Conservation (phyloP, 2,888 invertebrate genomes). For the Mimas tiliae region DNA sequence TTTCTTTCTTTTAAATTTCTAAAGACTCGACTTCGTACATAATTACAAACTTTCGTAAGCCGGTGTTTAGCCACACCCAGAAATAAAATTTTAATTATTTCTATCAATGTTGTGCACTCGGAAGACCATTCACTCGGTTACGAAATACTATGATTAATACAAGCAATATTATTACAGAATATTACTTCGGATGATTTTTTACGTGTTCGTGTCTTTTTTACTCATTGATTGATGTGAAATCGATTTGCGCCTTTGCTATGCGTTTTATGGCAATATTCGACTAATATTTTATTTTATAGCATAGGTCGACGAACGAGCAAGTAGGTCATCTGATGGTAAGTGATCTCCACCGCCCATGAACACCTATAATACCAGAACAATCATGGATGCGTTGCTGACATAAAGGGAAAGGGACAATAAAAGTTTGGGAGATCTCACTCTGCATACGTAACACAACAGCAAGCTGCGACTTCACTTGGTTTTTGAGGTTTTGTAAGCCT, state of each 20-base stretch:
- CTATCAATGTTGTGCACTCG: background rate
- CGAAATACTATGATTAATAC: constrained; percentile 3
- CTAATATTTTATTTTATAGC: background rate
- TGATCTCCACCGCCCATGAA: too few relatives aligned
- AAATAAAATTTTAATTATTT: constrained; percentile 10
- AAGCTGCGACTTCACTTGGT: too few relatives aligned
- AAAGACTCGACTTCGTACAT: background rate
- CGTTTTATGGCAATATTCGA: too few relatives aligned
- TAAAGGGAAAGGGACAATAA: too few relatives aligned
- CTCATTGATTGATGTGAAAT: constrained; percentile 17
- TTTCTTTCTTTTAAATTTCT: background rate
- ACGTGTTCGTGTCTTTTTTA: constrained; percentile 2
- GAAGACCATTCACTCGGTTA: constrained; percentile 15
- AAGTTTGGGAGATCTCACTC: too few relatives aligned
- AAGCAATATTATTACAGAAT: background rate
- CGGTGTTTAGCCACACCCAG: constrained; percentile 5
- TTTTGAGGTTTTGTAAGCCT: too few relatives aligned
- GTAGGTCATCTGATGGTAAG: too few relatives aligned
- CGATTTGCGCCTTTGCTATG: background rate
- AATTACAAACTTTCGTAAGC: background rate
- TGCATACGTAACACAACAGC: too few relatives aligned
- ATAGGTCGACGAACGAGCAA: too few relatives aligned
- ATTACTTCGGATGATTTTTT: constrained; percentile 7
- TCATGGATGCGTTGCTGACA: too few relatives aligned
- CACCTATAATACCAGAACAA: too few relatives aligned